phyloP scores from a whole-genome alignment of 2,888 invertebrate species.

The Watsonalla binaria region DNA sequence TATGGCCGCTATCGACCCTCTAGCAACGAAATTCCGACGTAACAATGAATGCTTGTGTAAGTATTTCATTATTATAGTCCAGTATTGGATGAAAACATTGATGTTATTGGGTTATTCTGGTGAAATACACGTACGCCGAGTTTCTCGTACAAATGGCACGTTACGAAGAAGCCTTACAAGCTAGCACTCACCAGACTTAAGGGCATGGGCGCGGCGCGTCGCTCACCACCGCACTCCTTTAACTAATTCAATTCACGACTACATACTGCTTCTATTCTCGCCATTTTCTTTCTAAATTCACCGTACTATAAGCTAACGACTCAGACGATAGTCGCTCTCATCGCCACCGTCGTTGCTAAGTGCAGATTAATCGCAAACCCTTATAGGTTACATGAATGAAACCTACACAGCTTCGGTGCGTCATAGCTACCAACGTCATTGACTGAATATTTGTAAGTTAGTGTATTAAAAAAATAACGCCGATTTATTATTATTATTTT shows the following conservation, averaged over 20 bases:
- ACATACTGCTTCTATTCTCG: constrained; percentile 53
- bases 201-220: constrained; percentile 76
- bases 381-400: constrained; percentile 71
- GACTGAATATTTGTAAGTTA: constrained; percentile 22
- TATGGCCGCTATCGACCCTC: background rate
- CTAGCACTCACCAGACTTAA: constrained; percentile 73
- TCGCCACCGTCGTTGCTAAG: constrained; percentile 64
- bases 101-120: constrained; percentile 40
- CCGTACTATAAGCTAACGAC: constrained; percentile 50
- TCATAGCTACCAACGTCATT: constrained; percentile 37
- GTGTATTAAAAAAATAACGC: background rate
- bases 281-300: constrained; percentile 55
- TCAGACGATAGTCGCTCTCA: constrained; percentile 46
- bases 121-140: constrained; percentile 37
- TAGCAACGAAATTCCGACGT: background rate
- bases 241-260: constrained; percentile 68
- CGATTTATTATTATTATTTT: constrained; percentile 11
- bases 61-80: constrained; percentile 7
- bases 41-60: constrained; percentile 12
- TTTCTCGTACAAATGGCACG: constrained; percentile 61
- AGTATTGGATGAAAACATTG: constrained; percentile 23
- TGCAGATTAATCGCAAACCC: constrained; percentile 61
- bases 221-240: constrained; percentile 61
- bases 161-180: constrained; percentile 73
- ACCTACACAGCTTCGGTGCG: constrained; percentile 56